Percentiles rank a stretch among this genome's conserved stretches.
Conservation (phyloP, 2,113 vertebrate genomes). For the Corythornis cristatus region DNA sequence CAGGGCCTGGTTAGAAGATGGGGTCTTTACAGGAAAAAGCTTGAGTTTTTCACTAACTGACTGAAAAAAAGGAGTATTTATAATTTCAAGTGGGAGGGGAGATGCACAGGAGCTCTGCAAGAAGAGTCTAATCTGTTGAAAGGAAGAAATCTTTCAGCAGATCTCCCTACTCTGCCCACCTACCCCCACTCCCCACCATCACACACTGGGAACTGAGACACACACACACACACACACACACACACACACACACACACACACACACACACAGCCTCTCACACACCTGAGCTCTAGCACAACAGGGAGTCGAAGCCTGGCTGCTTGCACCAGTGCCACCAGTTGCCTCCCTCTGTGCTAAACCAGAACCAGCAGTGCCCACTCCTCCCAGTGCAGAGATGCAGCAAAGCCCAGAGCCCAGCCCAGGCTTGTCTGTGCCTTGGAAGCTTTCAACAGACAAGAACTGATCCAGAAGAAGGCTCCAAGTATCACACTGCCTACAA, state of each 20-base stretch:
- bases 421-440: not conserved
- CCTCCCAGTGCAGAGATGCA: not conserved
- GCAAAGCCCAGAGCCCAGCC: not conserved
- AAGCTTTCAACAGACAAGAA: not conserved
- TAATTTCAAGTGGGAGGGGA: slow-evolving; percentile 35
- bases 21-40: not conserved
- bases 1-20: not conserved
- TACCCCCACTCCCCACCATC: not conserved
- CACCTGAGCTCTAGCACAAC: not conserved
- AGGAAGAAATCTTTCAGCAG: not conserved
- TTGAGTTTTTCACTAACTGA: not conserved
- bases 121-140: not conserved
- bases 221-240: too few species aligned
- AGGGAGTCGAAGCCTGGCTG: not conserved
- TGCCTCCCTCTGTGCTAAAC: not conserved
- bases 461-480: not conserved
- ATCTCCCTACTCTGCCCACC: not conserved
- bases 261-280: not conserved
- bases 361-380: not conserved
- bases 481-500: not conserved
- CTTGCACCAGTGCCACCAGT: not conserved
- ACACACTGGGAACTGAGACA: not conserved
- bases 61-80: slow-evolving; percentile 28
- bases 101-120: not conserved
- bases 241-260: too few species aligned